Percentiles rank a stretch among this genome's conserved stretches.
phyloP scores from a whole-genome alignment of 2,797 vertebrate genomes.

The Carcharodon carcharias region DNA sequence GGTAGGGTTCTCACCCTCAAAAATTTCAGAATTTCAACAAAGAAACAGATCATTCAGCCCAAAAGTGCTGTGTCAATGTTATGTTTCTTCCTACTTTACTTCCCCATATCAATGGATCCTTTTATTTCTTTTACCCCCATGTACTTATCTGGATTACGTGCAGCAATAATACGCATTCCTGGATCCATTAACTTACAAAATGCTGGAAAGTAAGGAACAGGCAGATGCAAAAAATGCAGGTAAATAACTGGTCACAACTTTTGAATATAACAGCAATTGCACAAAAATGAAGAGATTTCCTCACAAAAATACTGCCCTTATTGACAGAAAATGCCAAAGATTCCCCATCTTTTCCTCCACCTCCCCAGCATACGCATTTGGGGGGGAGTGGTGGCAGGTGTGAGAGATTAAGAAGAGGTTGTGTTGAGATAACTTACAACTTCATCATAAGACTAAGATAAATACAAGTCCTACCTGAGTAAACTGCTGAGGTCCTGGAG shows the following conservation, averaged over 20 bases:
- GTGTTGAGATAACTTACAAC: neutral
- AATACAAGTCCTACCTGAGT: constrained; percentile 50
- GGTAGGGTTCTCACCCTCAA: neutral
- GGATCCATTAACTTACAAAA: neutral
- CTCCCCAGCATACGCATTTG: neutral
- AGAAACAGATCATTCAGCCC: neutral
- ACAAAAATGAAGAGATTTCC: neutral
- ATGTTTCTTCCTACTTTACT: neutral
- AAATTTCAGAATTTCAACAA: neutral
- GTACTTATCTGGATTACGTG: neutral
- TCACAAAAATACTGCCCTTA: neutral
- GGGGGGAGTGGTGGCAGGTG: neutral
- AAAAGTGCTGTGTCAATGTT: neutral
- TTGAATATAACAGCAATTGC: neutral
- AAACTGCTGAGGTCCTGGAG: constrained; percentile 58
- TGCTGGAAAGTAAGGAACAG: neutral
- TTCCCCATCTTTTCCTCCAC: neutral
- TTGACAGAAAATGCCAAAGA: neutral
- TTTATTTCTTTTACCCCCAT: neutral
- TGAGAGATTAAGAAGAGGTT: neutral
- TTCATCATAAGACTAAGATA: neutral
- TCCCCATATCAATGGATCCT: neutral
- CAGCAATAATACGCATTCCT: neutral
- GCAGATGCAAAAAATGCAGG: neutral
- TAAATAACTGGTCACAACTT: neutral